Base-by-base conservation (phyloP, 2,888 invertebrate species). In the Vesta saturnalis region DNA sequence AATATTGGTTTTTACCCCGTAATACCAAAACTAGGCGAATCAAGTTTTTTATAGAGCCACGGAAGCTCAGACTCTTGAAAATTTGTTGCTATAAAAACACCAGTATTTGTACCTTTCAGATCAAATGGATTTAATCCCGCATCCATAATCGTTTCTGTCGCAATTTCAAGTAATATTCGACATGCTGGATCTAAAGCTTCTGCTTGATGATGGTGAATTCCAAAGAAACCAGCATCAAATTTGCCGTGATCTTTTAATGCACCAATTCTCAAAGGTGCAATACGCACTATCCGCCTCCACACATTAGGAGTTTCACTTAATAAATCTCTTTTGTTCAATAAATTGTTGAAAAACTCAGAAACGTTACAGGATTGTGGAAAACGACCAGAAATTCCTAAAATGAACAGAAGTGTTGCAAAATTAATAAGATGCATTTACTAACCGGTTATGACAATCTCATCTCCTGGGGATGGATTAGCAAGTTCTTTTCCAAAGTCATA, bases 261-360 rank as follows among this genome's bases (percentile, higher is more conserved):
- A 19, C 94, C 94, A 0, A 89, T 89, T 10, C 92, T 85, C 74
- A 81, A 79, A 0, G 88, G 88, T 14, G 88, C 84, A 74, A 88
- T 87, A 3, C 85, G 84, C 74, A 87, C 89, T n/a, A 87, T 86
- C 23, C 88, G 85, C 67, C 88, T 87, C 94, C 94, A 95, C 73
- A n/a, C 39, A 10, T 6, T 39, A 3, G 39, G 39, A 6, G 94
- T 87, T 47, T 91, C 93, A 62, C 94, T 93, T 66, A 95, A 90
- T 86, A 96, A 89, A 79, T 97, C 95, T 74, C 92, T 89, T 82
- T 92, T 92, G 79, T 91, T 90, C 76, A 91, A 89, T 14, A 95
- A 85, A 77, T 91, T 91, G 60, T 91, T 85, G 78, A 88, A 85
- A 49, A 94, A 89, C 74, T 94, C 90, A 57, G 87, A 83, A 61